A percentile compares a stretch with the other conserved stretches of the same genome.
Conservation (phyloP, 2,888 invertebrate genomes). For the Melitaea athalia region DNA sequence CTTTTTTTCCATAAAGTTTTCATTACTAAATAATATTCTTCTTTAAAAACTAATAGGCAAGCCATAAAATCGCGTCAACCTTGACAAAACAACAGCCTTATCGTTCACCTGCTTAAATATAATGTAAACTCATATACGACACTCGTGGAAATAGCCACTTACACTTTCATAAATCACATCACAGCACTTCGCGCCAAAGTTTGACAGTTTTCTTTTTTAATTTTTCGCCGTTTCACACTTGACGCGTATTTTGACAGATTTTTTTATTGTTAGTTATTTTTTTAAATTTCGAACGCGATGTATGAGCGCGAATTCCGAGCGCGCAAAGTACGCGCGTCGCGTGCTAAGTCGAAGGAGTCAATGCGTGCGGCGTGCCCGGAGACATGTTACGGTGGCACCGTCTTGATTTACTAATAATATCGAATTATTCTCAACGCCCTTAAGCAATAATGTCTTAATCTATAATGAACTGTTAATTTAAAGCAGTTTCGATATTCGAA, state of each 20-base stretch:
- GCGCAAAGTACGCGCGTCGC: slow-evolving; percentile 72
- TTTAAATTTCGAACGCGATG: slow-evolving; percentile 51
- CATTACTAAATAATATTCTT: background rate
- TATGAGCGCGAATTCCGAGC: slow-evolving; percentile 62
- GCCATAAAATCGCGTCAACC: slow-evolving; percentile 36
- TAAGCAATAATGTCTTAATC: slow-evolving; percentile 16
- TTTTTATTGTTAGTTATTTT: background rate
- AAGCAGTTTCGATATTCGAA: slow-evolving; percentile 4
- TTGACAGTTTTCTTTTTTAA: slow-evolving; percentile 4
- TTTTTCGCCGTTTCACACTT: background rate
- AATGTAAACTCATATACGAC: slow-evolving; percentile 53
- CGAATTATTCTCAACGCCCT: slow-evolving; percentile 11
- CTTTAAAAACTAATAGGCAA: slow-evolving; percentile 14
- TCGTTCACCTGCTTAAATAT: slow-evolving; percentile 61
- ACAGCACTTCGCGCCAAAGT: slow-evolving; percentile 31
- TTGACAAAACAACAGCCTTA: slow-evolving; percentile 44
- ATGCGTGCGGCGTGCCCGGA: slow-evolving; percentile 52
- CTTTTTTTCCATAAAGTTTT: background rate
- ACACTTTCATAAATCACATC: slow-evolving; percentile 40
- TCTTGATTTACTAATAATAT: slow-evolving; percentile 24
- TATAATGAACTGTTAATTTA: slow-evolving; percentile 19
- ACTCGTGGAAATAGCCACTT: slow-evolving; percentile 37
- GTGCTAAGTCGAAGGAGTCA: slow-evolving; percentile 63
- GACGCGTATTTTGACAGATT: background rate
- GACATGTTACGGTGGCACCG: slow-evolving; percentile 17